These are phyloP conservation scores for Rhabdomys dilectus DNA, from an alignment of 2,113 vertebrate genomes.

Conservation along the genomic window DNA sequence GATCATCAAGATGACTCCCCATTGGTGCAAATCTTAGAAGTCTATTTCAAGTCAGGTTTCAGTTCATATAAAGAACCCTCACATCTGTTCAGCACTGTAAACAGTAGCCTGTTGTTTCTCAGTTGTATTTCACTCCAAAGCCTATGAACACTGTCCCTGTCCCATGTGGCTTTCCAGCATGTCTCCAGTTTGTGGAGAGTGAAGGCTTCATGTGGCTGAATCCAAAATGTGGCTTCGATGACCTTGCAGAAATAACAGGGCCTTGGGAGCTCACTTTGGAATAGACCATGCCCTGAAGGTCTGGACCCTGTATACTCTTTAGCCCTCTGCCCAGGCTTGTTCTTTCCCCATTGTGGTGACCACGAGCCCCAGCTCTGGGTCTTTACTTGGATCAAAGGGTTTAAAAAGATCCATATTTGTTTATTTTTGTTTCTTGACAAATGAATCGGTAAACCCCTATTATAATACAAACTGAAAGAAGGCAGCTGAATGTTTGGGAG, in stretches of 20 bases:
- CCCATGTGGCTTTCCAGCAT: not conserved
- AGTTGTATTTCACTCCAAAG: not conserved
- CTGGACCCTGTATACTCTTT: not conserved
- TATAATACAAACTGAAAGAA: not conserved
- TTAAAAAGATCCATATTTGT: not conserved
- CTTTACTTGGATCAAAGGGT: not conserved
- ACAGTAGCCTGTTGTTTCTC: not conserved
- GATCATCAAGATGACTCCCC: conserved; percentile 3
- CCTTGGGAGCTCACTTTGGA: not conserved
- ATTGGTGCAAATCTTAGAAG: conserved; percentile 39
- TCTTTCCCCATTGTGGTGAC: not conserved
- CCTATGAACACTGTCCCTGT: not conserved
- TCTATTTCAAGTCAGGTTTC: conserved; percentile 55
- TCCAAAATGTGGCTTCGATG: conserved; percentile 42
- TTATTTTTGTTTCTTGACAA: conserved; percentile 45
- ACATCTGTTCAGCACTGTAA: conserved; percentile 5
- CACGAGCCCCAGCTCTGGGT: not conserved
- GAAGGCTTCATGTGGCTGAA: not conserved
- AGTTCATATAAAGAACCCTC: not conserved
- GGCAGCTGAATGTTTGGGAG: not conserved
- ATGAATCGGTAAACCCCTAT: not conserved
- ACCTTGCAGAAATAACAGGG: conserved; percentile 62
- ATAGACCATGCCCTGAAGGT: not conserved
- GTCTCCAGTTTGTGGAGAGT: not conserved
- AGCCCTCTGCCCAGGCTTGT: not conserved